Evolutionary conservation across 53 echinoderm and acorn worm genomes (phyloP), one percentile per base, ranked within the genome.

Genomic region (Paracentrotus lividus): DNA sequence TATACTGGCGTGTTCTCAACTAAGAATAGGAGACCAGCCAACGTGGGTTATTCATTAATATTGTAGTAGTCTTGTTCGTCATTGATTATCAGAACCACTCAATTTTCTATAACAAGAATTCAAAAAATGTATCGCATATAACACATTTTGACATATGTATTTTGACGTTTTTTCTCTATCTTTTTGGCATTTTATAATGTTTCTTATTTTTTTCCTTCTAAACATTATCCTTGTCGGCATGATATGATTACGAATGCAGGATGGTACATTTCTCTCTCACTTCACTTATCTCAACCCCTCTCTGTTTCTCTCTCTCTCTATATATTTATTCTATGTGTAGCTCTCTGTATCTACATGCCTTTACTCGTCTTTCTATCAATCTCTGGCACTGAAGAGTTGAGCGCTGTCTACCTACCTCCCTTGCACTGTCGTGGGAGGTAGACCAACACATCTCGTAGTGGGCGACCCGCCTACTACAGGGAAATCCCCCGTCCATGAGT

Each of bases 391-490:
- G 44, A 5, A 44, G 78, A 78, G 18, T n/a, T 38, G 33, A 16
- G 72, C 18, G 81, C 8, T 13, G 23, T n/a, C 81, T 45, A 12
- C 27, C 47, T 49, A 10, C n/a, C 49, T 45, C 81, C 81, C 81
- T 81, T 47, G 45, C 81, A 81, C 81, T 26, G 26, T 24, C 12
- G 81, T 47, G 81, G 44, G 81, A 81, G 81, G 9, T 12, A 13
- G n/a, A 81, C 47, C 81, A 1, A 42, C 76, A 38, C 76, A 27
- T 14, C 33, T 1, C n/a, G 81, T n/a, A 81, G 47, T 81, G 81
- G 81, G 81, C 81, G 81, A 81, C 47, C 81, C 47, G 81, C 81
- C 81, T 81, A 77, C 81, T 24, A 49, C 49, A 10, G 24, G 81
- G 81, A 26, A 81, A 81, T 40, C 21, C 47, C 81, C 81, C 81